These are phyloP conservation scores for Orius insidiosus DNA, from an alignment of 1,140 invertebrate species.

Conservation along the genomic window DNA sequence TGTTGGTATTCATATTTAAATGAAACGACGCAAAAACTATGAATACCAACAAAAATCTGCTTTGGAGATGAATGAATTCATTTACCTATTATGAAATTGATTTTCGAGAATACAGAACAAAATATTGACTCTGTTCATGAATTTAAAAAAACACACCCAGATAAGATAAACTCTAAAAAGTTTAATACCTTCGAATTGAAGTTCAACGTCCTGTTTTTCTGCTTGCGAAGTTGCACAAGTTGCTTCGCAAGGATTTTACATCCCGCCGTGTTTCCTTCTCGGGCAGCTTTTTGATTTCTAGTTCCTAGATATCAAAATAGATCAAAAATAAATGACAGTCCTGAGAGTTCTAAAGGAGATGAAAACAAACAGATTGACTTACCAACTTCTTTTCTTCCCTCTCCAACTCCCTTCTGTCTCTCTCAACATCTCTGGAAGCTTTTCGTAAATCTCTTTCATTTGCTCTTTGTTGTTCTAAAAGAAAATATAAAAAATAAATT, in stretches of 20 bases:
- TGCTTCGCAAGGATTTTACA: slow-evolving; percentile 75
- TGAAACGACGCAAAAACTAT: too few relatives aligned
- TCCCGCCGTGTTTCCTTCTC: slow-evolving; percentile 69
- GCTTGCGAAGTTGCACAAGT: slow-evolving; percentile 61
- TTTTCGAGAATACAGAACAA: too few relatives aligned
- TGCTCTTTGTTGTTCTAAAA: slow-evolving; percentile 65
- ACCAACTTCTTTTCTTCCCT: slow-evolving; percentile 79
- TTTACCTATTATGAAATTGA: too few relatives aligned
- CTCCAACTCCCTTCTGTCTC: slow-evolving; percentile 61
- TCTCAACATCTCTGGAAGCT: slow-evolving; percentile 64
- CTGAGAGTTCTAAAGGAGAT: too few relatives aligned
- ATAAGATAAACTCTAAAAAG: too few relatives aligned
- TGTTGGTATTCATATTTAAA: too few relatives aligned
- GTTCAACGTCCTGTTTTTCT: slow-evolving; percentile 63
- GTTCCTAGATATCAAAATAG: not conserved
- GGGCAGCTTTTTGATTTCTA: slow-evolving; percentile 60
- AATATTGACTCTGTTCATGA: too few relatives aligned
- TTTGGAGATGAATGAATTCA: too few relatives aligned
- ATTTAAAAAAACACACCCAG: too few relatives aligned
- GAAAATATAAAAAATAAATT: slow-evolving; percentile 27
- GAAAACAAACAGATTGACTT: slow-evolving; percentile 19
- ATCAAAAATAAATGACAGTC: too few relatives aligned
- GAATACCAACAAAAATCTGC: too few relatives aligned
- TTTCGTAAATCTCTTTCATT: slow-evolving; percentile 63
- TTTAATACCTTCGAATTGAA: slow-evolving; percentile 49